Evolutionary conservation across 2,888 invertebrate genomes (phyloP), one percentile per base, ranked within the genome.

Genomic region (Dysmachus trigonus): DNA sequence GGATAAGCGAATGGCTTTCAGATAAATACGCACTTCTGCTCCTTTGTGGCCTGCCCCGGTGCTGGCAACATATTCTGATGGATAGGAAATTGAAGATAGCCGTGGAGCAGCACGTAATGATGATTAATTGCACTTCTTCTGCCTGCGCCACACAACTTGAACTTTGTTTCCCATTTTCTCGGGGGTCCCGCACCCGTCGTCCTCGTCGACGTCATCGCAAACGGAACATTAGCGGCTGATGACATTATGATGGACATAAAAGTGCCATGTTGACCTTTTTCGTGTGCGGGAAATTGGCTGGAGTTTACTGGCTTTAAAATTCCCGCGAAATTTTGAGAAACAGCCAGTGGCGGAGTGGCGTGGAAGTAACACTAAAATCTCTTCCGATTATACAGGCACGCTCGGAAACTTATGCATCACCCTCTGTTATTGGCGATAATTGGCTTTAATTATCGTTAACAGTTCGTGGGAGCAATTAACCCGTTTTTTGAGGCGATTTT

Each of bases 61-160:
- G 5, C 30, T 22, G 15, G 47, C 47, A 79, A 79, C 51, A 79
- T 47, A 51, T 79, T 79, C 77, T 77, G 77, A 77, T 77, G 47
- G 79, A 79, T 79, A 30, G 77, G 47, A 79, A 30, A 79, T 79
- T 79, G 79, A 79, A 47, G 79, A 79, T 79, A 79, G 79, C 41
- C 79, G 35, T 33, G 38, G 33, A 82, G 71, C 62, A 82, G 62
- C 31, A 13, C 82, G 82, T 82, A 82, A 82, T 82, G 82, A 82
- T 82, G 82, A 82, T 82, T 82, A 62, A 82, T 82, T 62, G 82
- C 82, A 71, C 82, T 82, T 71, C 82, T 71, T 51, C 7, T 47
- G 79, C 27, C 79, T 30, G 51, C 51, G 31, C 47, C 47, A 51
- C 31, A 79, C 31, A 79, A 47, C 79, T 79, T 79, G 47, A 79